Evolutionary conservation across 1,140 invertebrate species (phyloP).

Genomic region (Heliconius nattereri): DNA sequence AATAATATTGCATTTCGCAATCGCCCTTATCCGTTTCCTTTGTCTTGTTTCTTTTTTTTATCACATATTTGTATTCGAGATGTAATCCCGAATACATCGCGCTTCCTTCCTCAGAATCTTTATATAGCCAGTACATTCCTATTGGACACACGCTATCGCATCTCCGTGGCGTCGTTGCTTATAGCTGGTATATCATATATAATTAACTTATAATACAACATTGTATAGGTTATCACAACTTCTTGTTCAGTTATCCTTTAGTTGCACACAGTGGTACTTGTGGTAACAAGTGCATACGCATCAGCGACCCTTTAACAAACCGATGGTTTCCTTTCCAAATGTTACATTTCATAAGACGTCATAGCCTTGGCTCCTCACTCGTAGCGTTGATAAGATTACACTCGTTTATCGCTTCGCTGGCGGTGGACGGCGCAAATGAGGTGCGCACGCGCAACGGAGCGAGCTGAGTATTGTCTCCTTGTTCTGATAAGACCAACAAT

Average conservation of each 20-base stretch:
- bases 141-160: slow-evolving; percentile 13
- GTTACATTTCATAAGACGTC: slow-evolving; percentile 16
- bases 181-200: slow-evolving; percentile 27
- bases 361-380: slow-evolving; percentile 28
- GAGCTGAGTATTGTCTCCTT: slow-evolving; percentile 75
- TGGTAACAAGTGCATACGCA: slow-evolving; percentile 15
- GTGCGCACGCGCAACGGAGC: slow-evolving; percentile 20
- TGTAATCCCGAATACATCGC: slow-evolving; percentile 33
- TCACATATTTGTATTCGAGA: slow-evolving; percentile 44
- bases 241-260: slow-evolving; percentile 28
- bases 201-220: slow-evolving; percentile 29
- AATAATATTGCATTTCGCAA: slow-evolving; percentile 78
- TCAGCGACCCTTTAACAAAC: background rate
- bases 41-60: slow-evolving; percentile 46
- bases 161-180: slow-evolving; percentile 18
- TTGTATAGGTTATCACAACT: slow-evolving; percentile 35
- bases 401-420: slow-evolving; percentile 10
- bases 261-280: background rate
- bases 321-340: slow-evolving; percentile 7
- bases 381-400: slow-evolving; percentile 10
- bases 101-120: slow-evolving; percentile 5
- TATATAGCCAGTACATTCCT: slow-evolving; percentile 15
- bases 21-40: slow-evolving; percentile 55
- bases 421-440: slow-evolving; percentile 10
- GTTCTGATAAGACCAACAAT: slow-evolving; percentile 61